Evolutionary conservation across 1,140 invertebrate genomes (phyloP).

Genomic region (Sitobion miscanthi): DNA sequence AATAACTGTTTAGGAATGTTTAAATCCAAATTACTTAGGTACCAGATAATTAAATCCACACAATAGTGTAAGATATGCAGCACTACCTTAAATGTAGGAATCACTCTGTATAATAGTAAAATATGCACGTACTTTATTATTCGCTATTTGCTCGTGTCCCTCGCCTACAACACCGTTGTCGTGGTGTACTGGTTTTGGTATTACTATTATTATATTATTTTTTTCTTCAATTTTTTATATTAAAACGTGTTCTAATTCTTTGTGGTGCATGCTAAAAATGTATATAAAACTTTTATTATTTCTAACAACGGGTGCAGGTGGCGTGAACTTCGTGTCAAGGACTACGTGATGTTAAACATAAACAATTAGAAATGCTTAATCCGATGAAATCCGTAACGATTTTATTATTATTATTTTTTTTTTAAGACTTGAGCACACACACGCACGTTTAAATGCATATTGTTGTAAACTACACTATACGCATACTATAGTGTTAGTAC

Average conservation of each 20-base stretch:
- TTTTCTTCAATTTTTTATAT: neutral
- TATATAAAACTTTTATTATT: constrained; percentile 9
- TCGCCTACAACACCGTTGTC: neutral
- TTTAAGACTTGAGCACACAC: neutral
- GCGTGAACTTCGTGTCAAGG: constrained; percentile 21
- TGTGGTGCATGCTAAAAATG: neutral
- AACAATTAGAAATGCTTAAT: constrained; percentile 45
- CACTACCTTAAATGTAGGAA: neutral
- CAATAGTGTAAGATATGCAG: neutral
- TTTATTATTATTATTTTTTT: constrained; percentile 2
- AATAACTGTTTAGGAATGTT: neutral
- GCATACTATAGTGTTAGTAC: neutral
- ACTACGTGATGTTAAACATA: constrained; percentile 38
- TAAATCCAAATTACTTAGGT: neutral
- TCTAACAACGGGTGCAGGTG: neutral
- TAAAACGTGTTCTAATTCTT: neutral
- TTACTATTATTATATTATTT: neutral
- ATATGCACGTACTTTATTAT: neutral
- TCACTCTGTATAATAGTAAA: neutral
- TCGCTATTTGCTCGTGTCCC: neutral
- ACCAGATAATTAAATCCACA: neutral
- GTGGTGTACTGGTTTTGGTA: neutral
- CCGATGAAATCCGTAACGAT: constrained; percentile 20
- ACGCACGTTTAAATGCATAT: neutral
- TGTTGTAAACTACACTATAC: neutral